Evolutionary conservation across 2,113 vertebrate genomes (phyloP).

Genomic region (Peucedramus taeniatus): DNA sequence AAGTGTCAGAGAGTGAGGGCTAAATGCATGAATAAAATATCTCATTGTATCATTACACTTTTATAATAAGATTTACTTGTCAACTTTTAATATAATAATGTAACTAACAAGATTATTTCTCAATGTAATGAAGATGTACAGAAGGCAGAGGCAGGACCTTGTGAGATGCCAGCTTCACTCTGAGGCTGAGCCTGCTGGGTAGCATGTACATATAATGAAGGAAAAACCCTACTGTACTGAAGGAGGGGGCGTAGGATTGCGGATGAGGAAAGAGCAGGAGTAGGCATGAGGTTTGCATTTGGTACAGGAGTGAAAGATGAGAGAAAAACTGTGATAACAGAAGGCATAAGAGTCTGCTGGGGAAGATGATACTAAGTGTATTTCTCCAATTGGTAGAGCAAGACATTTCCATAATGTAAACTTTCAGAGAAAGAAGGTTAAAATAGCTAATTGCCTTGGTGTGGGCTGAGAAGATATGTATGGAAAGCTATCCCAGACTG

Average conservation of each 20-base stretch:
- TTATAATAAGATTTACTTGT: slow-evolving; percentile 69
- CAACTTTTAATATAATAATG: slow-evolving; percentile 58
- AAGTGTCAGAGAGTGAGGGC: slow-evolving; percentile 48
- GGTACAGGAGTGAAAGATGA: not conserved
- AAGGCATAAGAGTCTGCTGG: slow-evolving; percentile 15
- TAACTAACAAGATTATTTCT: slow-evolving; percentile 57
- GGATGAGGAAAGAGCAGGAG: not conserved
- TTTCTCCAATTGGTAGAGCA: slow-evolving; percentile 2
- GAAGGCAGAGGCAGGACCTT: slow-evolving; percentile 26
- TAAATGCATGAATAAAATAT: slow-evolving; percentile 41
- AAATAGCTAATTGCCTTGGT: slow-evolving; percentile 47
- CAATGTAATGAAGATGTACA: slow-evolving; percentile 23
- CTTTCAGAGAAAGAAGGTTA: slow-evolving; percentile 35
- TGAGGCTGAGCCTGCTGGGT: not conserved
- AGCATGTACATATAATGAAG: not conserved
- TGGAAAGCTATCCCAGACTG: slow-evolving; percentile 12
- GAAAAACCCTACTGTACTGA: not conserved
- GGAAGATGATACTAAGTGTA: not conserved
- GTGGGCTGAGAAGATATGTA: not conserved
- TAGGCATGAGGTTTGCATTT: slow-evolving; percentile 1
- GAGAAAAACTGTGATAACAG: slow-evolving; percentile 38
- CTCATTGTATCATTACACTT: slow-evolving; percentile 60
- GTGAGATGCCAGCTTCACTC: slow-evolving; percentile 25
- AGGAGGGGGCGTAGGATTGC: not conserved
- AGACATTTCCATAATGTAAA: slow-evolving; percentile 41